Conservation (phyloP, 35 echinoderm and acorn worm genomes). For the Apostichopus californicus region DNA sequence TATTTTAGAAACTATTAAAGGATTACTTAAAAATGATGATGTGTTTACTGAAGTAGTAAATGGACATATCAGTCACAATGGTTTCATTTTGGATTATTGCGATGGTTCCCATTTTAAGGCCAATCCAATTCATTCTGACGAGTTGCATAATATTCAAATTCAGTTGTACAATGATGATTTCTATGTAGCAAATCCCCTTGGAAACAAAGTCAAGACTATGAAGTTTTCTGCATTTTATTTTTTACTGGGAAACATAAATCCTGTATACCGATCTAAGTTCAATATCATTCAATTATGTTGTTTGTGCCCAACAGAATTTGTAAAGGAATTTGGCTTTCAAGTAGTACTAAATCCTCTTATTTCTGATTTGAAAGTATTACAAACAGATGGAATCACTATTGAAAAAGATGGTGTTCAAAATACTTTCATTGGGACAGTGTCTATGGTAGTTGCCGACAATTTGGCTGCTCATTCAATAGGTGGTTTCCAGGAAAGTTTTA, state of each 20-base stretch:
- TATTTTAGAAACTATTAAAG: conserved; percentile 17
- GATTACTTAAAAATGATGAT: conserved; percentile 38
- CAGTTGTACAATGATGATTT: conserved; percentile 74
- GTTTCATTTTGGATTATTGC: conserved; percentile 52
- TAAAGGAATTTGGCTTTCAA: conserved; percentile 34
- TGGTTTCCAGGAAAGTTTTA: conserved; percentile 51
- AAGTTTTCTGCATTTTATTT: conserved; percentile 65
- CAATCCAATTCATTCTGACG: conserved; percentile 44
- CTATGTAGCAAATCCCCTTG: conserved; percentile 65
- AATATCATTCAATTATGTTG: conserved; percentile 48
- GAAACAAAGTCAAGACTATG: conserved; percentile 60
- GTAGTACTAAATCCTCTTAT: conserved; percentile 45
- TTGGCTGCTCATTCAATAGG: conserved; percentile 51
- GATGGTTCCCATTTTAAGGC: conserved; percentile 50
- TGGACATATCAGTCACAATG: conserved; percentile 43
- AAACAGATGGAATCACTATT: conserved; percentile 38
- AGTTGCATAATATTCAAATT: conserved; percentile 48
- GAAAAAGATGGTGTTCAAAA: conserved; percentile 44
- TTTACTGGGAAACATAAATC: background rate
- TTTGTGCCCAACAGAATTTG: conserved; percentile 39
- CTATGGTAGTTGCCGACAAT: conserved; percentile 45
- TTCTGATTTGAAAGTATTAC: conserved; percentile 30
- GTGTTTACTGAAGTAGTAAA: conserved; percentile 69
- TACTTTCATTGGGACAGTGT: conserved; percentile 16
- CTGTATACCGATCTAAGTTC: conserved; percentile 34